phyloP scores from a whole-genome alignment of 2,888 invertebrate species.

The Spisula solida region DNA sequence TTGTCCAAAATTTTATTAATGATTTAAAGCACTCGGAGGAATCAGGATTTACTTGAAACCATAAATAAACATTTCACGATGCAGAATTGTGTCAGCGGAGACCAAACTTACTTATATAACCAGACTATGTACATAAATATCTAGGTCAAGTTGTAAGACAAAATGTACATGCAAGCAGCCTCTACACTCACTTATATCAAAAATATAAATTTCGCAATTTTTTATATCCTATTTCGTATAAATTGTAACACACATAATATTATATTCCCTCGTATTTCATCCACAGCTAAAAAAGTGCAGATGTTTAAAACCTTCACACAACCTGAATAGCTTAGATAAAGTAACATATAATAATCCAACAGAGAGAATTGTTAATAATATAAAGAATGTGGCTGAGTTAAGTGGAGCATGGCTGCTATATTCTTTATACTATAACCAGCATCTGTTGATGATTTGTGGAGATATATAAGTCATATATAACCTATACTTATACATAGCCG shows the following conservation, averaged over 20 bases:
- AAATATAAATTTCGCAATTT: background rate
- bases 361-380: conserved; percentile 43
- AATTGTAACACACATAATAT: background rate
- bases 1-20: background rate
- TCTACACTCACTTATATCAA: background rate
- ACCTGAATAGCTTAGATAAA: conserved; percentile 31
- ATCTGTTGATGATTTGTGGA: conserved; percentile 37
- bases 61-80: background rate
- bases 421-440: background rate
- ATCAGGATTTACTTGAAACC: too few relatives aligned
- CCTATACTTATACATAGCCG: background rate
- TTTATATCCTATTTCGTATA: background rate
- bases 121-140: background rate
- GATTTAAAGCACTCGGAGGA: too few relatives aligned
- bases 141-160: background rate
- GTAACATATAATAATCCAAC: conserved; percentile 5
- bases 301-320: background rate
- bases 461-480: conserved; percentile 36
- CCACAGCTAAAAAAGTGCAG: background rate
- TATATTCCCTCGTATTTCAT: background rate
- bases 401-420: conserved; percentile 33
- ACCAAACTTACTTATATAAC: background rate
- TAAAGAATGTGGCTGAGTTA: conserved; percentile 42
- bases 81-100: background rate
- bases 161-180: background rate